Evolutionary conservation across 2,797 vertebrate species (phyloP).

Genomic region (Pseudocheirus occidentalis): DNA sequence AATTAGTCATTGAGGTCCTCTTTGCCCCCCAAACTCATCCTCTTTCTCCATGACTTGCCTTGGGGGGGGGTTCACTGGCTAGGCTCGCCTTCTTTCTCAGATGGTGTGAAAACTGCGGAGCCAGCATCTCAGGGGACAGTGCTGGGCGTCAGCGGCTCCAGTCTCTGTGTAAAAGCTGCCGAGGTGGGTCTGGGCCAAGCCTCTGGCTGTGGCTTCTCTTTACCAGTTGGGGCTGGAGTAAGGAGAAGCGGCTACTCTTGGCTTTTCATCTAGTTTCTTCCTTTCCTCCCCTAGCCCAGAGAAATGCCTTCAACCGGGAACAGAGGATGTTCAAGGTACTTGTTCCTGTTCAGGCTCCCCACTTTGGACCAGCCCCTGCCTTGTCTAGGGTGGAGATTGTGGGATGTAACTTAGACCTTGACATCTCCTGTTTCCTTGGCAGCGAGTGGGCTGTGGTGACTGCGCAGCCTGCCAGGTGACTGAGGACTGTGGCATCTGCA

Average conservation of each 20-base stretch:
- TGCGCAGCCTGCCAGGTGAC: conserved; percentile 90
- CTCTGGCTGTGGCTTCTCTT: neutral
- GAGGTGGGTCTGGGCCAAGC: conserved; percentile 69
- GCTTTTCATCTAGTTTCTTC: neutral
- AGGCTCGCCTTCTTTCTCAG: conserved; percentile 56
- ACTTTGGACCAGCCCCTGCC: neutral
- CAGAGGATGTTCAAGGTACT: conserved; percentile 82
- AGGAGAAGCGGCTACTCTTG: neutral
- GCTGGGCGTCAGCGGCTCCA: conserved; percentile 73
- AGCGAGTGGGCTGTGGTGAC: conserved; percentile 92
- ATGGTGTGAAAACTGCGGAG: conserved; percentile 81
- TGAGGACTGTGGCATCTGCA: conserved; percentile 90
- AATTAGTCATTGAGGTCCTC: conserved; percentile 28
- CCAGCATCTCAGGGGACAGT: conserved; percentile 76
- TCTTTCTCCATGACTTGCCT: neutral
- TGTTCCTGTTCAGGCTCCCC: neutral
- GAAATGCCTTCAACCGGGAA: conserved; percentile 81
- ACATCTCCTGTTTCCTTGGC: conserved; percentile 46
- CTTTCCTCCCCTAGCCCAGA: conserved; percentile 70
- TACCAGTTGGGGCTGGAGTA: neutral
- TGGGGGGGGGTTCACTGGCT: neutral
- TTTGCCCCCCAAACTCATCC: conserved; percentile 40
- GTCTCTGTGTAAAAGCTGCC: conserved; percentile 81
- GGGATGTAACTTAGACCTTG: neutral
- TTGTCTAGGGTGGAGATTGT: neutral